Evolutionary conservation across 2,113 vertebrate genomes (phyloP).

Genomic region (Muntiacus muntjak): DNA sequence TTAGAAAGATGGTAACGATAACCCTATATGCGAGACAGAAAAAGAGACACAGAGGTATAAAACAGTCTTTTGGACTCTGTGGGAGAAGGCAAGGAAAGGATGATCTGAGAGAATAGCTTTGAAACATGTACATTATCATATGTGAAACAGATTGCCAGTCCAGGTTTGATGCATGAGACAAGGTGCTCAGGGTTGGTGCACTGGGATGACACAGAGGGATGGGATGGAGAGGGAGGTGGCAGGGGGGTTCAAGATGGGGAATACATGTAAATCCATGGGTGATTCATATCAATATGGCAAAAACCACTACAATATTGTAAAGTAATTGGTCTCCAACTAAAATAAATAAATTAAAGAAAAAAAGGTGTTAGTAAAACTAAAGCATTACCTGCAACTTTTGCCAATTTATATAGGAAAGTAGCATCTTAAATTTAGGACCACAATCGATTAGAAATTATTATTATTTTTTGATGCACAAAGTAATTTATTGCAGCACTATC

Average conservation of each 20-base stretch:
- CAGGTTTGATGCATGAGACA: not conserved
- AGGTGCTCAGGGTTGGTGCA: not conserved
- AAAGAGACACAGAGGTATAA: not conserved
- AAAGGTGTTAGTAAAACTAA: not conserved
- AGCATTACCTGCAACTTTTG: not conserved
- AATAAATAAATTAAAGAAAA: not conserved
- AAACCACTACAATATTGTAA: not conserved
- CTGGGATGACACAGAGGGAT: not conserved
- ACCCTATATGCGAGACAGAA: not conserved
- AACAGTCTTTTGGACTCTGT: not conserved
- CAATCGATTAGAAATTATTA: not conserved
- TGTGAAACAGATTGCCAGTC: not conserved
- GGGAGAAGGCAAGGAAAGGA: not conserved
- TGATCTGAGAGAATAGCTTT: not conserved
- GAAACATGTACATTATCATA: not conserved
- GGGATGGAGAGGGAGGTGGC: not conserved
- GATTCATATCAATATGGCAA: not conserved
- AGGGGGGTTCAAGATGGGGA: not conserved
- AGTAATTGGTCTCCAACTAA: not conserved
- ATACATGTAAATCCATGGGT: not conserved
- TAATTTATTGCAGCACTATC: not conserved
- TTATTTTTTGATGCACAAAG: not conserved
- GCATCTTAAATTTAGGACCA: not conserved
- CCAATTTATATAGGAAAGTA: not conserved
- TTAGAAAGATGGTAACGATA: not conserved